Conservation (phyloP, 2,797 vertebrate genomes). For the Nyctalus aviator region DNA sequence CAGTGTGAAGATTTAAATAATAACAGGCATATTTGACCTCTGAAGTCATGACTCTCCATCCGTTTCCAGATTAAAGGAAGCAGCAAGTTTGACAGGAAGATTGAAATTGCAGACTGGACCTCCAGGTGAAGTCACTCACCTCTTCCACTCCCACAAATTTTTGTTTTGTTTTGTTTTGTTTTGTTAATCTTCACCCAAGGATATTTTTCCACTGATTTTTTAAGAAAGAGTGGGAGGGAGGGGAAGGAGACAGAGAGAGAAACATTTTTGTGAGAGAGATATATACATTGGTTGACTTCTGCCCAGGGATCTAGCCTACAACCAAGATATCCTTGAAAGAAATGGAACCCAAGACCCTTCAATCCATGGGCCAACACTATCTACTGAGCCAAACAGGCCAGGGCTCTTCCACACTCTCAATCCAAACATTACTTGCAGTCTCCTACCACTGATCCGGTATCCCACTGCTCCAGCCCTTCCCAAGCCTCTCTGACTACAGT, state of each 20-base stretch:
- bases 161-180: too few relatives aligned
- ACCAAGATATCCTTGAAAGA: too few relatives aligned
- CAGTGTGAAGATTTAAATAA: not conserved
- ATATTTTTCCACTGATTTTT: too few relatives aligned
- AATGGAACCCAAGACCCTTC: too few relatives aligned
- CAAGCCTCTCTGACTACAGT: not conserved
- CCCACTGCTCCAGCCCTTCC: not conserved
- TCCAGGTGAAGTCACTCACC: not conserved
- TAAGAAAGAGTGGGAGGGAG: too few relatives aligned
- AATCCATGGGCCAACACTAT: too few relatives aligned
- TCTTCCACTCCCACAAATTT: not conserved
- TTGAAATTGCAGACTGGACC: not conserved
- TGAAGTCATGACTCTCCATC: not conserved
- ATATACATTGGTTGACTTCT: too few relatives aligned
- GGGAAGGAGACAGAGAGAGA: too few relatives aligned
- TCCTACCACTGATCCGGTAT: not conserved
- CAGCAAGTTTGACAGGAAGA: conserved; percentile 18
- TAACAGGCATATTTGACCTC: conserved; percentile 22
- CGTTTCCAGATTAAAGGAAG: not conserved
- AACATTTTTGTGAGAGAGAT: too few relatives aligned
- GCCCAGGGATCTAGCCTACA: too few relatives aligned
- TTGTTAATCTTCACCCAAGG: too few relatives aligned
- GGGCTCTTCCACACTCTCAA: not conserved
- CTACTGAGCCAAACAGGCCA: too few relatives aligned
- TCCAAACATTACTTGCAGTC: not conserved